Percentiles rank a stretch among this genome's conserved stretches.
Evolutionary conservation across 2,888 invertebrate genomes (phyloP).

Genomic region (Folsomia candida): DNA sequence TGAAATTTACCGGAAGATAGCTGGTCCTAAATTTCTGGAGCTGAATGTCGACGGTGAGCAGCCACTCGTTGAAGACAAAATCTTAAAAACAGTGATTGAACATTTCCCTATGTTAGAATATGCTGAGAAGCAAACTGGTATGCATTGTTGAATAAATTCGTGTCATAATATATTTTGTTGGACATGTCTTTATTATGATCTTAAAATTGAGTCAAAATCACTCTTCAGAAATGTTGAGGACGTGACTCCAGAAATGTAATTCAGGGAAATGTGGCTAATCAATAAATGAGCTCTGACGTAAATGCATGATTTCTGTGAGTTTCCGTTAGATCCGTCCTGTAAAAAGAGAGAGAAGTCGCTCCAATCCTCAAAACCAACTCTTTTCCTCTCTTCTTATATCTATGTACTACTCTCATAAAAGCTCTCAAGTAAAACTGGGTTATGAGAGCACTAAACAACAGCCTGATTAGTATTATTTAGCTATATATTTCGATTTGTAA

Average conservation of each 20-base stretch:
- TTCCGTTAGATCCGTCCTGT: neutral
- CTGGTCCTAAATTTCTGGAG: conserved; percentile 36
- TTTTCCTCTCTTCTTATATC: conserved; percentile 7
- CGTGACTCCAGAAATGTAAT: too few species aligned
- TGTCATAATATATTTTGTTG: neutral
- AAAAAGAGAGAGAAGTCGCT: conserved; percentile 11
- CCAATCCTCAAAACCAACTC: conserved; percentile 25
- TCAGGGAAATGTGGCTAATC: too few species aligned
- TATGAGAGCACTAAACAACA: neutral
- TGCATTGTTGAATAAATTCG: neutral
- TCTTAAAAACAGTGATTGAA: conserved; percentile 20
- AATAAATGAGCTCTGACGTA: neutral
- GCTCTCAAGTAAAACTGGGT: neutral
- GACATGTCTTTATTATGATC: neutral
- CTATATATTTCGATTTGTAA: too few species aligned
- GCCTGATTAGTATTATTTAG: too few species aligned
- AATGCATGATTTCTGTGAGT: neutral
- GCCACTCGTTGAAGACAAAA: conserved; percentile 22
- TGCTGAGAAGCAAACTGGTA: neutral
- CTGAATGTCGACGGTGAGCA: conserved; percentile 29
- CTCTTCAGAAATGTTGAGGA: neutral
- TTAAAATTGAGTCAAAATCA: neutral
- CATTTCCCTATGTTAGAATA: conserved; percentile 15
- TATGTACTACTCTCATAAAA: neutral
- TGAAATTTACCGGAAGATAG: conserved; percentile 29